A percentile compares a stretch with the other conserved stretches of the same genome.
These are phyloP conservation scores for Dendrocincla fuliginosa DNA, from an alignment of 2,797 vertebrate species.

Conservation along the genomic window DNA sequence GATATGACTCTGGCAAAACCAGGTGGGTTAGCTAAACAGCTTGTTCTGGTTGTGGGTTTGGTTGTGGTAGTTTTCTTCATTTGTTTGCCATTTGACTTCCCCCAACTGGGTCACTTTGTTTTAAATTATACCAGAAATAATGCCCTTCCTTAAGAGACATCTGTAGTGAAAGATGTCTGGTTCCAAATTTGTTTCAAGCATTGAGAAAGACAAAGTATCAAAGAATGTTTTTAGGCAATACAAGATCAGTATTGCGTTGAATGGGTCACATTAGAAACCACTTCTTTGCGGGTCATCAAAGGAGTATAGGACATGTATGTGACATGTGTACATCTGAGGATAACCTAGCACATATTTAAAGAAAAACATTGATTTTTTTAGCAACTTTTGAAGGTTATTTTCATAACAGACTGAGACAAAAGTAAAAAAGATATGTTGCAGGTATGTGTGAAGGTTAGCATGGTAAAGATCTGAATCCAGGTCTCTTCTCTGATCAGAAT, in stretches of 20 bases:
- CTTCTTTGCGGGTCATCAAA: not conserved
- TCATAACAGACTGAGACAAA: not conserved
- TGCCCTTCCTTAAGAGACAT: not conserved
- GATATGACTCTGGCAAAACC: not conserved
- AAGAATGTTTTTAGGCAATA: not conserved
- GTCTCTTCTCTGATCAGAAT: not conserved
- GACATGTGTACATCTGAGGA: not conserved
- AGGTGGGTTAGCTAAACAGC: not conserved
- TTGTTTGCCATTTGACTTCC: not conserved
- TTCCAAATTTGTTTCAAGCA: not conserved
- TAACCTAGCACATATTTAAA: not conserved
- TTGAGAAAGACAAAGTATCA: not conserved
- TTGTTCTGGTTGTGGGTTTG: not conserved
- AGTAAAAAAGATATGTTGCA: not conserved
- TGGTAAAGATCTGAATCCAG: not conserved
- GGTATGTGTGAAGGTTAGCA: not conserved
- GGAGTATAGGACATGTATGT: not conserved
- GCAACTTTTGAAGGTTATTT: not conserved
- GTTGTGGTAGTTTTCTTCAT: accelerated
- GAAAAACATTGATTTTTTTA: not conserved
- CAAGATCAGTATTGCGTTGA: not conserved
- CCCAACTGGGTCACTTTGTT: not conserved
- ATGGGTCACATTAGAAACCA: not conserved
- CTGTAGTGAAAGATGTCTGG: not conserved
- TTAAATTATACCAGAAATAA: not conserved